A percentile compares a stretch with the other conserved stretches of the same genome.
Evolutionary conservation across 2,797 vertebrate species (phyloP).

Genomic region (Amniataba percoides): DNA sequence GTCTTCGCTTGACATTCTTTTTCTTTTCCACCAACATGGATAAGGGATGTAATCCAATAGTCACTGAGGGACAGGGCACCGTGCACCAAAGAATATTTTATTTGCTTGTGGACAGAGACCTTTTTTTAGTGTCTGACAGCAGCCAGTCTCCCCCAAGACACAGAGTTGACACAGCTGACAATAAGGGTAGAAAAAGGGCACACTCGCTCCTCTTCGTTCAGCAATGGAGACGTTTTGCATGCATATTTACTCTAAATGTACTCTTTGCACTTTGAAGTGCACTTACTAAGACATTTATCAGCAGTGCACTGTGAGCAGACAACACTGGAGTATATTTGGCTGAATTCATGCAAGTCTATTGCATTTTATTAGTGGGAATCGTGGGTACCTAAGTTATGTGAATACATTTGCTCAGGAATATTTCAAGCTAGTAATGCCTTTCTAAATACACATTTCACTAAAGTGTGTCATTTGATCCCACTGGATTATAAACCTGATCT

Average conservation of each 20-base stretch:
- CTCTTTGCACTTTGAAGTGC: conserved; percentile 46
- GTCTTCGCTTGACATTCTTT: conserved; percentile 75
- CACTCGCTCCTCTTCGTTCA: conserved; percentile 19
- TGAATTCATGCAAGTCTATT: conserved; percentile 19
- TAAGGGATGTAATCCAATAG: conserved; percentile 78
- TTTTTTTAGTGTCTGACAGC: conserved; percentile 72
- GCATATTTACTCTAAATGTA: conserved; percentile 39
- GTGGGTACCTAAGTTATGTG: neutral
- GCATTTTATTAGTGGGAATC: conserved; percentile 10
- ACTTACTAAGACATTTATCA: conserved; percentile 12
- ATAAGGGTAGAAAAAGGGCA: conserved; percentile 48
- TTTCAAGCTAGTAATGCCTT: conserved; percentile 3
- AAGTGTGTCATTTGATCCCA: conserved; percentile 9
- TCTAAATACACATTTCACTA: neutral
- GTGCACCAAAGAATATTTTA: conserved; percentile 65
- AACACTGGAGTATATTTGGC: conserved; percentile 8
- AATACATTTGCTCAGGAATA: neutral
- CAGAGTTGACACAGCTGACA: conserved; percentile 48
- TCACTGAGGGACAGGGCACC: conserved; percentile 70
- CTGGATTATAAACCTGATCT: conserved; percentile 12
- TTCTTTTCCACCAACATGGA: conserved; percentile 59
- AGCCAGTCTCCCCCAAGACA: conserved; percentile 57
- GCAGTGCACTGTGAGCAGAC: conserved; percentile 2
- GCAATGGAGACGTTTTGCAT: conserved; percentile 43
- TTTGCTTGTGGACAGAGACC: conserved; percentile 60